Evolutionary conservation across 37 sponge, comb jelly and placozoan species (phyloP).

Genomic region (Halisarca cf. caerulea): DNA sequence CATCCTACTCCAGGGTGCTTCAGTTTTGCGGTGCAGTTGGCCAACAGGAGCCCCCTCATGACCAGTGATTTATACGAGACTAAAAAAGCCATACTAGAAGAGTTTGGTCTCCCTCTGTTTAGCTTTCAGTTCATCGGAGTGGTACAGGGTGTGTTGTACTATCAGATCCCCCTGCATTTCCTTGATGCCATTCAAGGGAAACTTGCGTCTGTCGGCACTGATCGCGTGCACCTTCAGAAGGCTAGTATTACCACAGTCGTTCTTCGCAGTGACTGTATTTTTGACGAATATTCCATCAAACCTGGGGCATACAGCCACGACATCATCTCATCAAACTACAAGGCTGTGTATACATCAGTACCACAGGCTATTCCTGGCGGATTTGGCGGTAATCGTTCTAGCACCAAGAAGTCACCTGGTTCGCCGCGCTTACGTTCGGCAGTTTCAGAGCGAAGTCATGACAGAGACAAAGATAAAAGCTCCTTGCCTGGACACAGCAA

Average conservation of each 20-base stretch:
- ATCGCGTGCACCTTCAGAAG: background rate
- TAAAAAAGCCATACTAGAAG: background rate
- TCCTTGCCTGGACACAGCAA: background rate
- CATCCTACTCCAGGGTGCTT: background rate
- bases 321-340: background rate
- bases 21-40: background rate
- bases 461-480: background rate
- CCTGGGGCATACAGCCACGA: background rate
- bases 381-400: background rate
- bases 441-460: background rate
- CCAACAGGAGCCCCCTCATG: background rate
- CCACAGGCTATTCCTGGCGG: background rate
- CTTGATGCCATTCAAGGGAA: background rate
- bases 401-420: background rate
- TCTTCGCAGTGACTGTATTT: background rate
- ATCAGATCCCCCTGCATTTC: background rate
- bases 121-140: constrained; percentile 6
- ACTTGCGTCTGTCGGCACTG: background rate
- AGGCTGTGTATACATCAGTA: background rate
- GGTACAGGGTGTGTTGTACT: background rate
- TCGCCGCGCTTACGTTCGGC: background rate
- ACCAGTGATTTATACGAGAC: background rate
- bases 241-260: background rate
- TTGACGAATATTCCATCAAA: background rate
- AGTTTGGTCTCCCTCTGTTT: background rate